phyloP scores from a whole-genome alignment of 2,797 vertebrate genomes.

The Jordanella pulchra region DNA sequence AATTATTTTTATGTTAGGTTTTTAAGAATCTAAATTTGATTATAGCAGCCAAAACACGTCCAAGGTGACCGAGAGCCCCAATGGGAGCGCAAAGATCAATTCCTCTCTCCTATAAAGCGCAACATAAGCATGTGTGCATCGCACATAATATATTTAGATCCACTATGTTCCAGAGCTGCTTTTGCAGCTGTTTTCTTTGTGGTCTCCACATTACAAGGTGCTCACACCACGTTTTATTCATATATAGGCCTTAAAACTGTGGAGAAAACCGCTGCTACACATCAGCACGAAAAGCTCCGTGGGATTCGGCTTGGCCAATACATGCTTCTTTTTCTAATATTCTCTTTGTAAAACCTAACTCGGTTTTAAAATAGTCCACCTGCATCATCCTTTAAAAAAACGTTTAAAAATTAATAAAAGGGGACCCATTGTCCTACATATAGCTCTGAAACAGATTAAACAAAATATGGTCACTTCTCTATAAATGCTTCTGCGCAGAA shows the following conservation, averaged over 20 bases:
- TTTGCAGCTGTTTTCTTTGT: neutral
- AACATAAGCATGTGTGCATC: neutral
- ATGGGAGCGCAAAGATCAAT: neutral
- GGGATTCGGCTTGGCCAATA: neutral
- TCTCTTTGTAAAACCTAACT: neutral
- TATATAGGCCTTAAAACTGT: neutral
- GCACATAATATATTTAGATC: neutral
- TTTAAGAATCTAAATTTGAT: neutral
- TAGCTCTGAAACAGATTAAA: neutral
- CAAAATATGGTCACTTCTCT: neutral
- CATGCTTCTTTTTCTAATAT: neutral
- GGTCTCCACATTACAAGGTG: conserved; percentile 5
- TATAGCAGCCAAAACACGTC: neutral
- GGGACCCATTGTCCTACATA: neutral
- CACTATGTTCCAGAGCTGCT: neutral
- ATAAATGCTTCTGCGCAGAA: neutral
- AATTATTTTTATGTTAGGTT: neutral
- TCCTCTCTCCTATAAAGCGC: neutral
- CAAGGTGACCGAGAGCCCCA: neutral
- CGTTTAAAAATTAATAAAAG: neutral
- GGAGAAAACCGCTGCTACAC: neutral
- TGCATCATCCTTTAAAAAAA: neutral
- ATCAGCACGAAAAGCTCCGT: neutral
- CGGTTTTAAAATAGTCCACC: neutral
- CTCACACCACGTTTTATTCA: neutral